These are phyloP conservation scores for Leptoteleia sp. DNA, from an alignment of 1,140 invertebrate species.

Conservation along the genomic window DNA sequence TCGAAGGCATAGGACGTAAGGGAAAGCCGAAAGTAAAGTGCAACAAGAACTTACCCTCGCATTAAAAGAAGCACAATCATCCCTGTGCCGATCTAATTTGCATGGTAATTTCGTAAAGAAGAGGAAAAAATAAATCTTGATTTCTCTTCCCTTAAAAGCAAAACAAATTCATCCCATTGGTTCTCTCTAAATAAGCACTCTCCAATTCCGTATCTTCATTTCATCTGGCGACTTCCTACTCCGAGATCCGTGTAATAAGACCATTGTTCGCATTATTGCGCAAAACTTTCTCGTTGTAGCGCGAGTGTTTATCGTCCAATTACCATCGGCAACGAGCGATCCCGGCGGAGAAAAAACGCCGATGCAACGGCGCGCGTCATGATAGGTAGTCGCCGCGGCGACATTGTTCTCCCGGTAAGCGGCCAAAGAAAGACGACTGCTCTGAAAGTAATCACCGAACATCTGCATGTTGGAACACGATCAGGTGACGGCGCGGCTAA, in stretches of 20 bases:
- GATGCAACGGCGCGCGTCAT: constrained; percentile 58
- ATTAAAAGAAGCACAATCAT: no score
- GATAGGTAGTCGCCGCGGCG: constrained; percentile 56
- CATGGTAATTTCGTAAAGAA: constrained; percentile 5
- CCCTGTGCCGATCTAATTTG: background rate
- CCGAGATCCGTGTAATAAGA: constrained; percentile 69
- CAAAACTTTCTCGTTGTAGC: constrained; percentile 67
- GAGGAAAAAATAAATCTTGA: constrained; percentile 6
- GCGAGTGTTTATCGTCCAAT: constrained; percentile 71
- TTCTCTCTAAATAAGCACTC: constrained; percentile 57
- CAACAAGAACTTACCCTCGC: no score
- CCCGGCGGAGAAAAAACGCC: constrained; percentile 63
- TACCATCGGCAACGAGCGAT: constrained; percentile 69
- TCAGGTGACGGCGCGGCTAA: constrained; percentile 61
- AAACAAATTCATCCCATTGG: constrained; percentile 59
- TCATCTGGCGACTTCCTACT: constrained; percentile 63
- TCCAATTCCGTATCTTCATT: constrained; percentile 65
- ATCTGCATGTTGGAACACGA: constrained; percentile 69
- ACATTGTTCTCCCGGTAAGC: constrained; percentile 58
- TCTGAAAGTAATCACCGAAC: constrained; percentile 66
- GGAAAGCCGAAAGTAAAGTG: no score
- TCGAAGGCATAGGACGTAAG: no score
- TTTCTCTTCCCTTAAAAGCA: constrained; percentile 48
- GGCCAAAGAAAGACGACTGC: constrained; percentile 56
- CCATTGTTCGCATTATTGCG: constrained; percentile 70